A percentile compares a stretch with the other conserved stretches of the same genome.
These are phyloP conservation scores for Anastrepha ludens DNA, from an alignment of 1,140 invertebrate genomes.

Conservation along the genomic window DNA sequence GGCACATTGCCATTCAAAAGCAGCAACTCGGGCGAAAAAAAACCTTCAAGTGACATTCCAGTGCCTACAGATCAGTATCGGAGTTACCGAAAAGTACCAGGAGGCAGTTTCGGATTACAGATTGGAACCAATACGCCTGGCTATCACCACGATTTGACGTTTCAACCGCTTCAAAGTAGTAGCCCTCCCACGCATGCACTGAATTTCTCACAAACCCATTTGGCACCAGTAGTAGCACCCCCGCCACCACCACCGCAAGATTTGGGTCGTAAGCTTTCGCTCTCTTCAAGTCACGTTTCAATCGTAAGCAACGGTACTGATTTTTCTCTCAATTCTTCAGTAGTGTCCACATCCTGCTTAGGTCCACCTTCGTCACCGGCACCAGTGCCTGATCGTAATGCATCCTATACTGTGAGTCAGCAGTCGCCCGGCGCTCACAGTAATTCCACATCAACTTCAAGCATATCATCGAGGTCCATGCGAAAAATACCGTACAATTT, in stretches of 20 bases:
- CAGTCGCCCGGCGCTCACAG: constrained; percentile 51
- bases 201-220: background rate
- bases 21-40: constrained; percentile 66
- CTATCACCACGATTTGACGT: constrained; percentile 60
- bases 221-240: background rate
- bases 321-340: constrained; percentile 36
- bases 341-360: constrained; percentile 54
- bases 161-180: constrained; percentile 43
- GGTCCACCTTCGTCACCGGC: constrained; percentile 68
- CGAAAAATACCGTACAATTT: constrained; percentile 77
- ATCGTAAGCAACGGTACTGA: constrained; percentile 46
- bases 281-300: constrained; percentile 25
- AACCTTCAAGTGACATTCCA: constrained; percentile 79
- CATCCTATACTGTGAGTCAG: background rate
- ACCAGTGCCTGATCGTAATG: constrained; percentile 58
- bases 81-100: constrained; percentile 81
- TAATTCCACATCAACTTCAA: constrained; percentile 62
- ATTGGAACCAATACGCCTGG: constrained; percentile 72
- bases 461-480: constrained; percentile 57
- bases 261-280: background rate
- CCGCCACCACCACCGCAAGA: background rate
- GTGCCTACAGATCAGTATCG: constrained; percentile 86
- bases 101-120: constrained; percentile 71
- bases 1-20: constrained; percentile 71
- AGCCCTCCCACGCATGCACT: background rate